phyloP scores from a whole-genome alignment of 1,140 invertebrate species.

The Capitella teleta region DNA sequence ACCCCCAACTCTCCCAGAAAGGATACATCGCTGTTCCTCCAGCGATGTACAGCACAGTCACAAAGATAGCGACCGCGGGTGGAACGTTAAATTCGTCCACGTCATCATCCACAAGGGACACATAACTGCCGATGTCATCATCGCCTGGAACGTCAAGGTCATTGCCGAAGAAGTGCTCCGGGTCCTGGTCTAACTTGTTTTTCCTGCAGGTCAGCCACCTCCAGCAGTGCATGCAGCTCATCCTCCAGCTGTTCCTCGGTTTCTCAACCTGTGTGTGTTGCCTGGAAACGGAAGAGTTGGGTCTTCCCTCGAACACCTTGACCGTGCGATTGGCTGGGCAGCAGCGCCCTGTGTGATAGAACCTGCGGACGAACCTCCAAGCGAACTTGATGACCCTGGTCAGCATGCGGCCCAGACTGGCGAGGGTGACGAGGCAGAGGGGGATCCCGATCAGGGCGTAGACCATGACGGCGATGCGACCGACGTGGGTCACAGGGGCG shows the following conservation, averaged over 20 bases:
- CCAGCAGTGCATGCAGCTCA: background rate
- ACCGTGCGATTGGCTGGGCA: background rate
- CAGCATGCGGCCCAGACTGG: slow-evolving; percentile 35
- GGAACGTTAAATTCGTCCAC: slow-evolving; percentile 91
- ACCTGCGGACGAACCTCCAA: slow-evolving; percentile 16
- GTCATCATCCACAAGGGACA: too few species aligned
- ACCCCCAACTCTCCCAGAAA: slow-evolving; percentile 56
- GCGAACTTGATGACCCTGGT: slow-evolving; percentile 29
- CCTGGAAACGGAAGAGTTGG: too few species aligned
- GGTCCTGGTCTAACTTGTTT: background rate
- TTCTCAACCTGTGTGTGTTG: too few species aligned
- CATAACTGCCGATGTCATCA: too few species aligned
- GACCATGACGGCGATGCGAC: slow-evolving; percentile 74
- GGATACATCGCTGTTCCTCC: slow-evolving; percentile 66
- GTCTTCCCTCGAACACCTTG: background rate
- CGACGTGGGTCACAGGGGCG: slow-evolving; percentile 69
- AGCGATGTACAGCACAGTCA: slow-evolving; percentile 73
- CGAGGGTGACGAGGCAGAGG: slow-evolving; percentile 57
- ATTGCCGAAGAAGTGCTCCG: slow-evolving; percentile 34
- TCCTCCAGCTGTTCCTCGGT: background rate
- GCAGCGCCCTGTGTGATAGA: slow-evolving; percentile 12
- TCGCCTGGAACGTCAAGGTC: too few species aligned
- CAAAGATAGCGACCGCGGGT: slow-evolving; percentile 68
- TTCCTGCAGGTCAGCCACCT: background rate
- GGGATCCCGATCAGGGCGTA: slow-evolving; percentile 94